Base-by-base conservation (phyloP, 2,113 vertebrate genomes). In the Phainopepla nitens region DNA sequence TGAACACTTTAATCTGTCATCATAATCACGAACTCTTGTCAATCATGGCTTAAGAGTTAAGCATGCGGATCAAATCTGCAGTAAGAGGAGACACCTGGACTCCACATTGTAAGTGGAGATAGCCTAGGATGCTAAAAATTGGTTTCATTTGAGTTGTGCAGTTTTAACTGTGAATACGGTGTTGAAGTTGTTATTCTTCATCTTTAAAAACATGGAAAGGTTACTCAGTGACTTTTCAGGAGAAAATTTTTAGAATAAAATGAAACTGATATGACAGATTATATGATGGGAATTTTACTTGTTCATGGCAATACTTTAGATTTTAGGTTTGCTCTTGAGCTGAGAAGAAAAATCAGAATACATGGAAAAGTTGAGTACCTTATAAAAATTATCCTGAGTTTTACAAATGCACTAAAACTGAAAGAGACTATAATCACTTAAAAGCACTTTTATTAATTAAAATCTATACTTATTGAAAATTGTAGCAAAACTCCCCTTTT, bases 1-100 rank as follows among this genome's bases (percentile, higher is more conserved):
- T 96, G 97, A 96, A 87, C 96, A 95, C 95, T 98, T 97, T 95
- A 97, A 98, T 98, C 97, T 97, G 81, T 97, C 85, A 90, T 95
- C 94, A 89, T 95, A 97, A 97, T 97, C 97, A 96, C 60, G 56
- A 96, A 97, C 84, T 79, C 93, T 93, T 97, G 96, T 95, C 97
- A 96, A 91, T 96, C 95, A 95, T 87, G 93, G 90, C 94, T 97
- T 96, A 94, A 89, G 97, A 96, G 95, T 96, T 97, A 97, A 95
- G 90, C 77, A 93, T 39, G 82, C 3, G 47, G 92, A 97, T 96
- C 93, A 97, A 79, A 90, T 97, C 73, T 94, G 83, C 78, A 91
- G 96, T 89, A 93, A 97, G 89, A 96, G 89, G 93, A 96, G 94
- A 96, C 94, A 97, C 92, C 91, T 98, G 88, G 96, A 80, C 86